Percentiles rank a stretch among this genome's conserved stretches.
Evolutionary conservation across 2,888 invertebrate species (phyloP).

Genomic region (Dione juno): DNA sequence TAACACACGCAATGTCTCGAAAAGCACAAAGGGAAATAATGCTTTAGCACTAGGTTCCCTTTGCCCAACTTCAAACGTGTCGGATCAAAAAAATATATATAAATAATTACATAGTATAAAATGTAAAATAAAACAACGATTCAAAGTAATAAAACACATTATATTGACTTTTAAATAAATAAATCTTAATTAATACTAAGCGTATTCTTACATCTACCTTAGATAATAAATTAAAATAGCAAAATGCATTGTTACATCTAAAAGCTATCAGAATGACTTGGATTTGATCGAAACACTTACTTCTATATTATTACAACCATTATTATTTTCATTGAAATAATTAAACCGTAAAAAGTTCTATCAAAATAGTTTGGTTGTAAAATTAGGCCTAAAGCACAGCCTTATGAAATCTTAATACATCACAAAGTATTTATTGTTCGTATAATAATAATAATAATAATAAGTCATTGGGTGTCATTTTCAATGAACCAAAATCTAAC

Average conservation of each 20-base stretch:
- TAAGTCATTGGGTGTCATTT: conserved; percentile 37
- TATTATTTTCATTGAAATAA: conserved; percentile 33
- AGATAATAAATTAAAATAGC: conserved; percentile 65
- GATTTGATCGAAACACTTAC: conserved; percentile 21
- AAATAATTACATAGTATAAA: background rate
- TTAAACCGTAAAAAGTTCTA: conserved; percentile 38
- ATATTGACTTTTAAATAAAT: conserved; percentile 83
- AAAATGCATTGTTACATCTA: conserved; percentile 66
- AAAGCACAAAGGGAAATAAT: too few species aligned
- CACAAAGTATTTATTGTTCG: conserved; percentile 20
- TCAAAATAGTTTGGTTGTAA: conserved; percentile 47
- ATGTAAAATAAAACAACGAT: conserved; percentile 55
- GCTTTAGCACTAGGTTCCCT: too few species aligned
- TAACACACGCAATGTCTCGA: too few species aligned
- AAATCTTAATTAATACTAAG: conserved; percentile 75
- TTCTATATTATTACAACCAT: conserved; percentile 37
- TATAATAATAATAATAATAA: conserved; percentile 5
- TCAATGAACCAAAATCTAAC: conserved; percentile 33
- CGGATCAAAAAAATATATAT: too few species aligned
- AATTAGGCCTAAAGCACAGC: conserved; percentile 52
- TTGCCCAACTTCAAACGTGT: too few species aligned
- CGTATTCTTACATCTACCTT: conserved; percentile 73
- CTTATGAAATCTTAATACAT: conserved; percentile 30
- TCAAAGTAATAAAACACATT: conserved; percentile 75
- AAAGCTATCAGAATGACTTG: conserved; percentile 49